Evolutionary conservation across 2,888 invertebrate species (phyloP).

Genomic region (Isotomurus palustris): DNA sequence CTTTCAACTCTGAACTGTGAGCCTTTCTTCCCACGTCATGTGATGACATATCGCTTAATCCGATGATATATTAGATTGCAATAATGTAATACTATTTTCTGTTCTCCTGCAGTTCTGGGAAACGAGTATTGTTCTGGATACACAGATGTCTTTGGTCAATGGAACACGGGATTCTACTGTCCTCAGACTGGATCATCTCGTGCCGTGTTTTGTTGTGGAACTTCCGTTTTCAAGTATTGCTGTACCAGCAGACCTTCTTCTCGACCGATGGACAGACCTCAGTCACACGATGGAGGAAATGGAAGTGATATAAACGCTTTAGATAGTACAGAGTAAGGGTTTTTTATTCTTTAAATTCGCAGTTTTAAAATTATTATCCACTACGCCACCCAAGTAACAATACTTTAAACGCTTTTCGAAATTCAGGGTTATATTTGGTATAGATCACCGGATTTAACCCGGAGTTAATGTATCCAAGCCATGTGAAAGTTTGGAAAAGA

Average conservation of each 20-base stretch:
- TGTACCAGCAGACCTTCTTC: background rate
- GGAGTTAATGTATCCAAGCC: conserved; percentile 89
- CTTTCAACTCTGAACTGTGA: no score
- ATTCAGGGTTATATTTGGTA: conserved; percentile 91
- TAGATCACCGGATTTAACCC: conserved; percentile 90
- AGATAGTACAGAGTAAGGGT: no score
- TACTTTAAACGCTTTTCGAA: conserved; percentile 55
- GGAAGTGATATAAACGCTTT: no score
- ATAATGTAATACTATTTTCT: background rate
- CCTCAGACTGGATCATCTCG: conserved; percentile 49
- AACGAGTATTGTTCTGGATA: conserved; percentile 51
- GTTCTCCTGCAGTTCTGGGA: conserved; percentile 49
- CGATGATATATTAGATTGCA: no score
- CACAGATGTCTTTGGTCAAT: conserved; percentile 50
- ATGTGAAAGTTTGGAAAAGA: conserved; percentile 81
- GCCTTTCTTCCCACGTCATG: no score
- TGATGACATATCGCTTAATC: no score
- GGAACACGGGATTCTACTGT: conserved; percentile 52
- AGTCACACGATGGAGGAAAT: no score
- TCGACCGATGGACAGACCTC: no score
- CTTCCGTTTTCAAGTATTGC: conserved; percentile 47
- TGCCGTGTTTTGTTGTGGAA: conserved; percentile 51
- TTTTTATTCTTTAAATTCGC: no score
- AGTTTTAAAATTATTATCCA: background rate
- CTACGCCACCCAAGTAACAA: background rate